These are phyloP conservation scores for Parnassius glacialis DNA, from an alignment of 2,888 invertebrate genomes.

Conservation along the genomic window DNA sequence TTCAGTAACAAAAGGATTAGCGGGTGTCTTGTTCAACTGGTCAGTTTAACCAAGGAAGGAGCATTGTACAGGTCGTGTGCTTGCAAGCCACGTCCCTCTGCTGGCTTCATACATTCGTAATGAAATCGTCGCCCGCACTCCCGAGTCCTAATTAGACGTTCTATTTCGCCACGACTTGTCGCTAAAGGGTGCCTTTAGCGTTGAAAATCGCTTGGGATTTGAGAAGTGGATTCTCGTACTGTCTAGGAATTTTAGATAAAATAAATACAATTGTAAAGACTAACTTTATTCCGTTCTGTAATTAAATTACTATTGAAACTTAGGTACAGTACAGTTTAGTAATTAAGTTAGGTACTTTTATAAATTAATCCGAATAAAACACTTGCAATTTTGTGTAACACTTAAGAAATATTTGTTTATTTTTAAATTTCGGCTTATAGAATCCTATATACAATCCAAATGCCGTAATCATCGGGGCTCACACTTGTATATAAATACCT, in stretches of 20 bases:
- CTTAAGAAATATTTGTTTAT: too few relatives aligned
- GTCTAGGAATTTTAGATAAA: constrained; percentile 8
- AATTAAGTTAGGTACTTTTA: too few relatives aligned
- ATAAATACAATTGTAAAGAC: constrained; percentile 19
- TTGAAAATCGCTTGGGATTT: constrained; percentile 30
- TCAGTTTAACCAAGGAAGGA: constrained; percentile 51
- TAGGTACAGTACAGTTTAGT: not conserved
- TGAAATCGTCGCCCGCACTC: constrained; percentile 58
- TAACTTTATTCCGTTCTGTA: constrained; percentile 8
- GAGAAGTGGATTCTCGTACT: constrained; percentile 19
- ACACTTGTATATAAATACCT: too few relatives aligned
- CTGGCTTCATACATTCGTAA: constrained; percentile 70
- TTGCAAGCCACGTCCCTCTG: constrained; percentile 62
- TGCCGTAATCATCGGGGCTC: too few relatives aligned
- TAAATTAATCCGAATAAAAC: too few relatives aligned
- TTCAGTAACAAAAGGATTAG: constrained; percentile 46
- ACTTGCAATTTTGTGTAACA: too few relatives aligned
- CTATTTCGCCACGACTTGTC: constrained; percentile 30
- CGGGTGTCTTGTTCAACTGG: constrained; percentile 52
- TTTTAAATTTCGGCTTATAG: too few relatives aligned
- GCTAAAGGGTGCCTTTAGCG: constrained; percentile 30
- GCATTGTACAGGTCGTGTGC: constrained; percentile 69
- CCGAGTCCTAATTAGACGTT: constrained; percentile 60
- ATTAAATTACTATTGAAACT: constrained; percentile 11
- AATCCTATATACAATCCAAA: too few relatives aligned